These are phyloP conservation scores for Liposcelis brunnea DNA, from an alignment of 2,888 invertebrate genomes.

Conservation along the genomic window DNA sequence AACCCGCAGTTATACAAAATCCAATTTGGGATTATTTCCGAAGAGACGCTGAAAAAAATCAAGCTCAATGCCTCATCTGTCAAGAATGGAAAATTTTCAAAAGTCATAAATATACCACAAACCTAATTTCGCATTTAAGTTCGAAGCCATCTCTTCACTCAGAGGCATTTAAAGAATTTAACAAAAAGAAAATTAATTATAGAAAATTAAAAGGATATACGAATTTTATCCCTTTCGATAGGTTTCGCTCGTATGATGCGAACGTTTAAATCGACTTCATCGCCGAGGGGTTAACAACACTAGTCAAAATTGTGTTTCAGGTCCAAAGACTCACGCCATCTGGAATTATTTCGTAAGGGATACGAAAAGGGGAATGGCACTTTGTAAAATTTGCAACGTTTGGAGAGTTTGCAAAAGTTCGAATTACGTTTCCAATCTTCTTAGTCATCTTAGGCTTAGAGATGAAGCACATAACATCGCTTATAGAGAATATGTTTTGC, in stretches of 20 bases:
- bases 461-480: neutral
- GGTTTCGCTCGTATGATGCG: neutral
- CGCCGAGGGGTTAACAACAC: neutral
- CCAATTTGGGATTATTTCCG: conserved; percentile 6
- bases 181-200: neutral
- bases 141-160: neutral
- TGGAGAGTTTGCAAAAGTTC: conserved; percentile 6
- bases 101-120: neutral
- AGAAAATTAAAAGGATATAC: neutral
- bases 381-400: neutral
- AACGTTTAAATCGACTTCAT: neutral
- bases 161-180: neutral
- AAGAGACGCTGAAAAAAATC: neutral
- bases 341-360: conserved; percentile 6
- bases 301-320: neutral
- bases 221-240: neutral
- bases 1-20: neutral
- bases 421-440: neutral
- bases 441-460: neutral
- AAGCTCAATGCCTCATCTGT: neutral
- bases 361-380: neutral
- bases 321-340: neutral
- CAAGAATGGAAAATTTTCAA: conserved; percentile 3
- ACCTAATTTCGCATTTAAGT: neutral
- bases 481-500: neutral